Base-by-base conservation (phyloP, 2,888 invertebrate species). In the Acronicta aceris region DNA sequence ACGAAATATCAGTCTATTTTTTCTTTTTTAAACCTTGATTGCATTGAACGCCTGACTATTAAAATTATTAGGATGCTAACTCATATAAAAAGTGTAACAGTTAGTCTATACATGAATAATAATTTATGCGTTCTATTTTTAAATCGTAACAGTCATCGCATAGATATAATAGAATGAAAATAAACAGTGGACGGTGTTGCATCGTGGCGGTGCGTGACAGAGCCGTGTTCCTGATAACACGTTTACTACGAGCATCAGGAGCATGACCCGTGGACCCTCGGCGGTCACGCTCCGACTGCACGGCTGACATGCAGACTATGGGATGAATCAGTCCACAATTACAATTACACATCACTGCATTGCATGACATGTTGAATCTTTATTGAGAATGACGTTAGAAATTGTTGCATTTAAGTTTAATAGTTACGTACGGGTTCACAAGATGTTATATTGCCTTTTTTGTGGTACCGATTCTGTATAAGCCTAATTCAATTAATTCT, bases 201-300 rank as follows among this genome's bases (percentile, higher is more conserved):
- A 56, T 52, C n/a, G 25, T 27, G 27, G 9, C 40, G 33, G 13
- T 48, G 55, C 68, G 55, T 70, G 73, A 47, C 17, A 49, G 8
- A 12, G 21, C 40, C 58, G 58, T 63, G 60, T 16, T 13, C n/a
- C 41, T 33, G 74, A 54, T 71, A 68, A 42, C 68, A 57, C 61
- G 49, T 46, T 38, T 42, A 46, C 30, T 52, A 51, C 30, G 6
- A 25, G 51, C 55, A 51, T 21, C 40, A 45, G 15, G 17, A 48
- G 50, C 72, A 43, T 59, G 65, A 67, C 52, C 36, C 25, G 33
- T 48, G 73, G 54, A 36, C 62, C 53, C 51, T 27, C 15, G 16
- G 17, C 38, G 42, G 61, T 56, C 55, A 70, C 55, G 74, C 63
- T 63, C 51, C 41, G 43, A 38, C 30, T 54, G 51, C 55, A 67